Conservation (phyloP, 2,888 invertebrate genomes). For the Caenorhabditis wallacei region DNA sequence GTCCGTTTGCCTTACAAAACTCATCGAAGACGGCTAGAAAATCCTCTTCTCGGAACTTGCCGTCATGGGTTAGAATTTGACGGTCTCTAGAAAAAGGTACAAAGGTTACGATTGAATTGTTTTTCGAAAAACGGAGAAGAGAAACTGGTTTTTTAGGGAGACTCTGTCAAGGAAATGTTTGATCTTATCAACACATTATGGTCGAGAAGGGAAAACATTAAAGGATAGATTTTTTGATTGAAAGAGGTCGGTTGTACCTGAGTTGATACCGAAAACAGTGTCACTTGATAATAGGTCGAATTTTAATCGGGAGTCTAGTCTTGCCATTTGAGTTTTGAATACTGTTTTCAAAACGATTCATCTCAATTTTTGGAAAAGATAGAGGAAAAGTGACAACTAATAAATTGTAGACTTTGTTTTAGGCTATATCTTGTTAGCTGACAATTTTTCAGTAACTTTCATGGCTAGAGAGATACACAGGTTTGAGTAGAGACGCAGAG, state of each 20-base stretch:
- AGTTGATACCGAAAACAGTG: background rate
- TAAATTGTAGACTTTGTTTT: too few species aligned
- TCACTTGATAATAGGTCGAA: background rate
- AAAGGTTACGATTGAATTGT: conserved; percentile 3
- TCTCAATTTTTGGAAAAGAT: too few species aligned
- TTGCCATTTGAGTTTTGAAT: background rate
- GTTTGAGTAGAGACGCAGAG: too few species aligned
- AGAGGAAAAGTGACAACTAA: too few species aligned
- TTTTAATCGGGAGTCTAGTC: background rate
- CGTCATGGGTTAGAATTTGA: conserved; percentile 63
- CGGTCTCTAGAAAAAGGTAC: conserved; percentile 54
- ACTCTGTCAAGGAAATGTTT: conserved; percentile 38
- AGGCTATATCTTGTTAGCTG: too few species aligned
- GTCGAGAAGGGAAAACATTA: conserved; percentile 17
- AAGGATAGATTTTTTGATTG: too few species aligned
- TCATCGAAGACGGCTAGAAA: conserved; percentile 60
- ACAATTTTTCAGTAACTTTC: too few species aligned
- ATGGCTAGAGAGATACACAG: too few species aligned
- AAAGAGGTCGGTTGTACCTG: background rate
- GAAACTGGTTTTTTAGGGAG: too few species aligned
- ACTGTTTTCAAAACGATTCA: too few species aligned
- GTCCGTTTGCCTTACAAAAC: conserved; percentile 41
- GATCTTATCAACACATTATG: conserved; percentile 46
- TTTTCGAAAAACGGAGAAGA: background rate
- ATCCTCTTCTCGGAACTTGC: conserved; percentile 63